Evolutionary conservation across 2,888 invertebrate species (phyloP).

Genomic region (Cerastis rubricosa): DNA sequence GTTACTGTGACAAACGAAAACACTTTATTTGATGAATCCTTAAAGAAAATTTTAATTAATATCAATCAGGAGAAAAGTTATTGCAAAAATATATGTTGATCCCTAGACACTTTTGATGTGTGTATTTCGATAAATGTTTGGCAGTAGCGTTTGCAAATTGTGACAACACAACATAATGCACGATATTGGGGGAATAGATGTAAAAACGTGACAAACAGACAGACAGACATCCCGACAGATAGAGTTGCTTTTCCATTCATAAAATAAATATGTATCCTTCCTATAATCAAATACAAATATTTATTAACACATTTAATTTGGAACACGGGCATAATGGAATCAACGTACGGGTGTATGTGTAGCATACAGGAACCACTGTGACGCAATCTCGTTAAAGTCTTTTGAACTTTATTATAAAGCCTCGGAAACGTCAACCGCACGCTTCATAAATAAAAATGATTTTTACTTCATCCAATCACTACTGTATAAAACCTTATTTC

Average conservation of each 20-base stretch:
- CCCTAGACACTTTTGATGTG: no score
- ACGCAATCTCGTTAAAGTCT: conserved; percentile 18
- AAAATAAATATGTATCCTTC: background rate
- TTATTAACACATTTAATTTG: background rate
- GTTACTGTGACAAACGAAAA: no score
- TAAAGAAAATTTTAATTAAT: no score
- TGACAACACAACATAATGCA: background rate
- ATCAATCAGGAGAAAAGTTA: no score
- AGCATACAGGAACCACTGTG: conserved; percentile 2
- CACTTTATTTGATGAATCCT: no score
- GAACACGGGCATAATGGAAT: background rate
- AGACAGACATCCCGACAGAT: background rate
- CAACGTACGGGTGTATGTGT: background rate
- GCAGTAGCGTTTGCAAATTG: background rate
- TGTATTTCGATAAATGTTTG: background rate
- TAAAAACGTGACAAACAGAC: background rate
- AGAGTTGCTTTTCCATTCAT: background rate
- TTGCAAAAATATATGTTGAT: no score
- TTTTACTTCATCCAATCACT: background rate
- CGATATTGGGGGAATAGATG: background rate
- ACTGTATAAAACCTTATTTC: background rate
- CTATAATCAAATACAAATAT: no score
- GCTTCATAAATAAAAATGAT: conserved; percentile 1
- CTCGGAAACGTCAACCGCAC: background rate
- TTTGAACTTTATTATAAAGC: conserved; percentile 24